Evolutionary conservation across 2,888 invertebrate genomes (phyloP), one percentile per base, ranked within the genome.

Genomic region (Drosophila kanekoi): DNA sequence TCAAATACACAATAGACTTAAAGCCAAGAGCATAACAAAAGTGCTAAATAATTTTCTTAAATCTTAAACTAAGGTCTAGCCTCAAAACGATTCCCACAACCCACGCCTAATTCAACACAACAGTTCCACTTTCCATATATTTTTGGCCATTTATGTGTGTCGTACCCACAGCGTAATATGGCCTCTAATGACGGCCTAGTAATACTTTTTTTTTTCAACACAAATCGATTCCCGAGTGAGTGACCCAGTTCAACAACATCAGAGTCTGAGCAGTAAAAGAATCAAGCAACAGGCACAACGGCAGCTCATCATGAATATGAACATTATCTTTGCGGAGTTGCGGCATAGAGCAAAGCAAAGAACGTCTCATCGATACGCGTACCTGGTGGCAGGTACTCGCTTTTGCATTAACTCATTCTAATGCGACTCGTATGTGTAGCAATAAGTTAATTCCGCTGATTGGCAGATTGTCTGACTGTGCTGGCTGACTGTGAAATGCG

Each of bases 391-490:
- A 20, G 58, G 38, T 57, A 10, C 20, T 51, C 83, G 66, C 64
- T 59, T 72, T 64, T 47, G 81, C 74, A 81, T 80, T 64, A 65
- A 69, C 59, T 63, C 53, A 60, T 65, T 37, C 16, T 13, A 13
- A 51, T 72, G 14, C 35, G 18, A 28, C 20, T 33, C 33, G 47
- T 38, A 40, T 37, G 18, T 14, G 45, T 37, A 47, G 77, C 75
- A 72, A 84, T 87, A 69, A 71, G 77, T 86, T 78, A 81, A 81
- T 81, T 54, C 70, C 72, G 68, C 70, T 71, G 67, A 78, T 81
- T 77, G 75, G 68, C 77, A 72, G 77, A 67, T 62, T 77, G 72
- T 74, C 72, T 72, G 61, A 1, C 28, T 8, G 1, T 23, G 23
- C 23, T 16, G 62, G 73, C 63, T 60, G 62, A 70, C 63, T 70